phyloP scores from a whole-genome alignment of 2,797 vertebrate species.

The Rhyacichthys aspro region DNA sequence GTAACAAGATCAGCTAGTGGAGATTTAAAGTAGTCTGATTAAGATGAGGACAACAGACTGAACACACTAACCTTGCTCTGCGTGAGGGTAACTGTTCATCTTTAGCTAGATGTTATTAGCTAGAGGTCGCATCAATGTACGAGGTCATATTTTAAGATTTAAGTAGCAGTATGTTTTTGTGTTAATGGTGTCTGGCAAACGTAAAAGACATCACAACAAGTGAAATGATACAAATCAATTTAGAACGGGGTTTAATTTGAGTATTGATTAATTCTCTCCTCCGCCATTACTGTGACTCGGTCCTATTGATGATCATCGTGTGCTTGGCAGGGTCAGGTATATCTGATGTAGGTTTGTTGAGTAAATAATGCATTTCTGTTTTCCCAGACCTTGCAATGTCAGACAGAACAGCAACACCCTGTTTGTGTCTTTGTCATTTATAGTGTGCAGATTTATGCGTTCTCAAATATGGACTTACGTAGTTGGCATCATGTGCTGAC shows the following conservation, averaged over 20 bases:
- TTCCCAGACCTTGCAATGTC: constrained; percentile 7
- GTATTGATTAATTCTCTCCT: constrained; percentile 48
- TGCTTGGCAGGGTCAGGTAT: constrained; percentile 20
- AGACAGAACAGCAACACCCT: constrained; percentile 45
- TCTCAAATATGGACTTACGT: constrained; percentile 12
- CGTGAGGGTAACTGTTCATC: constrained; percentile 14
- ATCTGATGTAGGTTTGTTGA: constrained; percentile 14
- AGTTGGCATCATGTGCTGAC: constrained; percentile 1
- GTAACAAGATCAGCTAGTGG: constrained; percentile 50
- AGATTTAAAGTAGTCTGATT: constrained; percentile 58
- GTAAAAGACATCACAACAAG: constrained; percentile 18
- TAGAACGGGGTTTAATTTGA: too few relatives aligned
- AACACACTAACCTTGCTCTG: constrained; percentile 23
- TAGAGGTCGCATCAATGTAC: constrained; percentile 10
- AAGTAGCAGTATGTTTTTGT: constrained; percentile 7
- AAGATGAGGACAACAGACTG: constrained; percentile 28
- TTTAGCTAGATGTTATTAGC: constrained; percentile 28
- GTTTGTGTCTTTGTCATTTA: constrained; percentile 39
- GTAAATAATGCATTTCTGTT: background rate
- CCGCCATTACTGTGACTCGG: constrained; percentile 45
- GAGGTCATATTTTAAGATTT: constrained; percentile 12
- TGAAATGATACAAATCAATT: background rate
- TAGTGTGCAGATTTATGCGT: constrained; percentile 13
- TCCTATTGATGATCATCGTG: constrained; percentile 52
- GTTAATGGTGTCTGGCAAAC: constrained; percentile 10